Percentiles rank a stretch among this genome's conserved stretches.
Conservation (phyloP, 2,888 invertebrate species). For the Drosophila mettleri region DNA sequence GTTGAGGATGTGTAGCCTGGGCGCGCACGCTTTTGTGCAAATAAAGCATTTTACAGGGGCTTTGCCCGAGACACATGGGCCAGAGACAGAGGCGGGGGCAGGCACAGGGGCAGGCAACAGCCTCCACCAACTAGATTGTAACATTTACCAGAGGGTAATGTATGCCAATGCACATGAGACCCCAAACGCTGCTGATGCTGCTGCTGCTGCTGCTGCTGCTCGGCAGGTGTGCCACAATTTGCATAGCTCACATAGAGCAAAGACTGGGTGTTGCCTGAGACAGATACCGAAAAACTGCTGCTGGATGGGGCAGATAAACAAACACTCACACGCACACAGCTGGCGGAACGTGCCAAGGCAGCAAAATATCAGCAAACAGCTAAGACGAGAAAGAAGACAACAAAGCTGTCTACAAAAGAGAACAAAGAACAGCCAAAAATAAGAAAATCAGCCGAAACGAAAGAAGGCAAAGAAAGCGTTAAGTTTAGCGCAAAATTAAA, state of each 20-base stretch:
- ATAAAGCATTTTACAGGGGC: conserved; percentile 70
- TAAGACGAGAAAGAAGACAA: conserved; percentile 23
- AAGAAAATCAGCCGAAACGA: conserved; percentile 5
- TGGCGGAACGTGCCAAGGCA: conserved; percentile 67
- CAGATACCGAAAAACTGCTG: conserved; percentile 37
- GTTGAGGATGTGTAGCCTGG: conserved; percentile 42
- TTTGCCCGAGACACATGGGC: conserved; percentile 21
- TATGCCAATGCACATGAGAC: conserved; percentile 78
- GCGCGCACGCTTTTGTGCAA: conserved; percentile 69
- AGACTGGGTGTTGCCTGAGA: conserved; percentile 5
- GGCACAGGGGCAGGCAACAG: not conserved
- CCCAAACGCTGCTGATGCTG: conserved; percentile 42
- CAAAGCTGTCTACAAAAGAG: conserved; percentile 26
- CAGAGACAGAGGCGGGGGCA: not conserved
- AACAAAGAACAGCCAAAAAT: conserved; percentile 11
- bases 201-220: conserved; percentile 47
- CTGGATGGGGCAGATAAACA: conserved; percentile 56
- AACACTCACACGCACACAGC: conserved; percentile 19
- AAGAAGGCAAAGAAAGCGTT: conserved; percentile 67
- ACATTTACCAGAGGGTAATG: conserved; percentile 76
- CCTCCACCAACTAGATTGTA: conserved; percentile 62
- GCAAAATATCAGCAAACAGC: conserved; percentile 65
- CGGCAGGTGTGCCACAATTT: conserved; percentile 65
- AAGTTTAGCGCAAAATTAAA: conserved; percentile 81
- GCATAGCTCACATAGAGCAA: conserved; percentile 47